Conservation (phyloP, 1,140 invertebrate species). For the Andrena cerasifolii region DNA sequence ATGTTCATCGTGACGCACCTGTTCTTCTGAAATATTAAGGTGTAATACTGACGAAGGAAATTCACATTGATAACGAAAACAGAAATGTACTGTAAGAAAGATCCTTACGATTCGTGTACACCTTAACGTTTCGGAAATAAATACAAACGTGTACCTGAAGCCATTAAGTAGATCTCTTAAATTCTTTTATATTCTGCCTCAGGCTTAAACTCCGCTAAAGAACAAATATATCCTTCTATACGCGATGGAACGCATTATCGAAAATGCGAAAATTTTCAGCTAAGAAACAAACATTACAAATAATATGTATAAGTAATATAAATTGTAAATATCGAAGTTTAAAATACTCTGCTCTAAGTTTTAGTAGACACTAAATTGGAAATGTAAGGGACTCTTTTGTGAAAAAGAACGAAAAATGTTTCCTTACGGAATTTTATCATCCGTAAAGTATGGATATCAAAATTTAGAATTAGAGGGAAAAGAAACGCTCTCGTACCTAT, state of each 20-base stretch:
- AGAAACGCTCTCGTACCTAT: conserved; percentile 70
- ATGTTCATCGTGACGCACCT: background rate
- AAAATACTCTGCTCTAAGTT: background rate
- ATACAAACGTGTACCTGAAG: conserved; percentile 40
- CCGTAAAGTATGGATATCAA: background rate
- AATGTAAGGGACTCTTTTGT: background rate
- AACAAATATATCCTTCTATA: background rate
- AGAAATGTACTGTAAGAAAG: background rate
- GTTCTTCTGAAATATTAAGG: conserved; percentile 29
- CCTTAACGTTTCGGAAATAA: conserved; percentile 20
- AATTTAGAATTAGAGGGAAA: conserved; percentile 64
- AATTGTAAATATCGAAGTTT: conserved; percentile 10
- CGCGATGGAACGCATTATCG: background rate
- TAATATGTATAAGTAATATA: background rate
- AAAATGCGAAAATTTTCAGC: background rate
- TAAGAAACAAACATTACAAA: no score
- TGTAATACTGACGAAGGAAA: background rate
- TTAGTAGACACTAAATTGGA: background rate
- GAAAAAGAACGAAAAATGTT: background rate
- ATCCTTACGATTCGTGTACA: background rate
- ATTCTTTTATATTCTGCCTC: conserved; percentile 19
- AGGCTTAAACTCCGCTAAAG: background rate
- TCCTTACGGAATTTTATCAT: background rate
- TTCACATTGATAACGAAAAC: background rate
- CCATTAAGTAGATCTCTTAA: conserved; percentile 24